Evolutionary conservation across 2,797 vertebrate species (phyloP).

Genomic region (Brachymystax lenok): DNA sequence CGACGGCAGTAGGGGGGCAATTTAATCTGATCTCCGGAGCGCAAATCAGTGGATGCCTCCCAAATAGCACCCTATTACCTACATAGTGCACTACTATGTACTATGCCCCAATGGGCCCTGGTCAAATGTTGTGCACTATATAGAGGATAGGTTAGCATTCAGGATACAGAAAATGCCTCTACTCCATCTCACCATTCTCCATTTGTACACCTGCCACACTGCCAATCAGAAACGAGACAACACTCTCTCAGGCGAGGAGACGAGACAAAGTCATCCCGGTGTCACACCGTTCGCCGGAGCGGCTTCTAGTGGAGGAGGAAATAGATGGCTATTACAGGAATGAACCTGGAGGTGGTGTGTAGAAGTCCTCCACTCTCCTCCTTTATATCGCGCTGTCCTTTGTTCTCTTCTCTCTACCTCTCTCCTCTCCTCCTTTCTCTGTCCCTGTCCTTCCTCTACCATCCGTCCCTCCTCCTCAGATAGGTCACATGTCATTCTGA

Average conservation of each 20-base stretch:
- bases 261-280: slow-evolving; percentile 57
- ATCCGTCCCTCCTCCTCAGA: background rate
- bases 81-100: background rate
- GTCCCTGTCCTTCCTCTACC: background rate
- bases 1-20: slow-evolving; percentile 45
- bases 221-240: slow-evolving; percentile 41
- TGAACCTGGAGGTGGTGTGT: slow-evolving; percentile 45
- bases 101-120: background rate
- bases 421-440: background rate
- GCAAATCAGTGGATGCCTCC: slow-evolving; percentile 48
- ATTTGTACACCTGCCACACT: slow-evolving; percentile 35
- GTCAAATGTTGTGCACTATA: background rate
- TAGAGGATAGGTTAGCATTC: background rate
- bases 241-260: slow-evolving; percentile 43
- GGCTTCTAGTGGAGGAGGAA: slow-evolving; percentile 41
- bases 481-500: background rate
- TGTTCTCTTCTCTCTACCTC: background rate
- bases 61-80: background rate
- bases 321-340: slow-evolving; percentile 52
- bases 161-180: background rate
- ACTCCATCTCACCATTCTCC: slow-evolving; percentile 38
- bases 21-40: slow-evolving; percentile 57
- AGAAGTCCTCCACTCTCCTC: background rate
- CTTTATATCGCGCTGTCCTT: background rate
- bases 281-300: slow-evolving; percentile 38